Evolutionary conservation across 2,888 invertebrate genomes (phyloP).

Genomic region (Leptinotarsa haldemani): DNA sequence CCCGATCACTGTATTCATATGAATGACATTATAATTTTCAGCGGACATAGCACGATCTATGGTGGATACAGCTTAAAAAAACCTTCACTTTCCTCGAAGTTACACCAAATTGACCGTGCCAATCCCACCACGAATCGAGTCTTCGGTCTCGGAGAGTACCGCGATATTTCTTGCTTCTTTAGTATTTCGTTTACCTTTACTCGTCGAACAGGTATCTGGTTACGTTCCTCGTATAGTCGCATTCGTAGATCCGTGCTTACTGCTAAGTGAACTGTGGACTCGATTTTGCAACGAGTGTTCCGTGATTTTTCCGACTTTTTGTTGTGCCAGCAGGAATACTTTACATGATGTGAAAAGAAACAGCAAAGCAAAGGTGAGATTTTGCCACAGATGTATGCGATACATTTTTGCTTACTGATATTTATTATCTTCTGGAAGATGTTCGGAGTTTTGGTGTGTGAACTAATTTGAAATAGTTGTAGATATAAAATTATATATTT

Average conservation of each 20-base stretch:
- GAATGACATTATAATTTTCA: too few relatives aligned
- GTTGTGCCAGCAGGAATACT: slow-evolving; percentile 17
- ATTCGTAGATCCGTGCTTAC: slow-evolving; percentile 25
- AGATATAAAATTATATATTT: too few relatives aligned
- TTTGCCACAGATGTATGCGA: neutral
- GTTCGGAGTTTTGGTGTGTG: too few relatives aligned
- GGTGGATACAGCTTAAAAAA: neutral
- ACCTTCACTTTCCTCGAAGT: neutral
- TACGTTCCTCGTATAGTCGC: slow-evolving; percentile 12
- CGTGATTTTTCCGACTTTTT: slow-evolving; percentile 15
- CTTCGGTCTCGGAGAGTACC: slow-evolving; percentile 29
- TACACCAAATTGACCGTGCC: slow-evolving; percentile 30
- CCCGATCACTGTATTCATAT: too few relatives aligned
- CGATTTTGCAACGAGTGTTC: slow-evolving; percentile 16
- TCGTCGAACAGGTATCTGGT: slow-evolving; percentile 46
- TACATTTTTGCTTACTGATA: too few relatives aligned
- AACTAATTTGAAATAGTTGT: too few relatives aligned
- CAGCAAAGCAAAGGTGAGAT: neutral
- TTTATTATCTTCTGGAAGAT: too few relatives aligned
- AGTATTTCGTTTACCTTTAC: slow-evolving; percentile 49
- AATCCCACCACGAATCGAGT: slow-evolving; percentile 39
- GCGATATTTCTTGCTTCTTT: slow-evolving; percentile 44
- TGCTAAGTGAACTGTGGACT: slow-evolving; percentile 31
- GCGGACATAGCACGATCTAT: too few relatives aligned
- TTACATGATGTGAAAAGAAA: neutral